These are phyloP conservation scores for Paramuricea clavata DNA, from an alignment of 92 coral and sea anemone genomes.

Conservation along the genomic window DNA sequence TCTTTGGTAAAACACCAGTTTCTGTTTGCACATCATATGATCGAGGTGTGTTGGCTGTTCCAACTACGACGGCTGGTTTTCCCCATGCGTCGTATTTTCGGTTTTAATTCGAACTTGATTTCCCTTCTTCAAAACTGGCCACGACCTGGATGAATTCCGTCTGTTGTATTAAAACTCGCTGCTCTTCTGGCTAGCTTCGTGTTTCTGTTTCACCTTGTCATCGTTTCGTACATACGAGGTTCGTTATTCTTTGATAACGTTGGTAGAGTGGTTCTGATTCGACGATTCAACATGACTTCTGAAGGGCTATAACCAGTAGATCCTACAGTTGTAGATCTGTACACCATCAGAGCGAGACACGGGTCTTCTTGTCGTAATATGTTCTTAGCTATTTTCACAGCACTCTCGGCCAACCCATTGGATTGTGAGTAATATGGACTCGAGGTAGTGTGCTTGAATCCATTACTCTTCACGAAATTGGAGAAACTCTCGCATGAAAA, in stretches of 20 bases:
- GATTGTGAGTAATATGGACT: constrained; percentile 71
- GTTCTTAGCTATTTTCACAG: constrained; percentile 60
- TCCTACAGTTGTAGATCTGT: constrained; percentile 61
- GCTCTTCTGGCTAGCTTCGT: constrained; percentile 2
- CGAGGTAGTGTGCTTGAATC: constrained; percentile 63
- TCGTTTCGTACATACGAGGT: too few relatives aligned
- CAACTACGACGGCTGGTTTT: constrained; percentile 12
- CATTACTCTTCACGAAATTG: constrained; percentile 46
- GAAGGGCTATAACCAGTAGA: constrained; percentile 58
- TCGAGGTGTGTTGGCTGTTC: constrained; percentile 23
- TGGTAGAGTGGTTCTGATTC: constrained; percentile 57
- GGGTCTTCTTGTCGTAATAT: constrained; percentile 68
- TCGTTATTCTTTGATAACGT: too few relatives aligned
- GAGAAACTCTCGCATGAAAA: constrained; percentile 46
- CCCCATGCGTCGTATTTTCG: constrained; percentile 22
- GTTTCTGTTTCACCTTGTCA: too few relatives aligned
- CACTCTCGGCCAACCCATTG: constrained; percentile 67
- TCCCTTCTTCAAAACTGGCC: constrained; percentile 15
- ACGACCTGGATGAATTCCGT: constrained; percentile 34
- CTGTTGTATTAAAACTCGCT: constrained; percentile 14
- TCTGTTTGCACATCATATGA: constrained; percentile 28
- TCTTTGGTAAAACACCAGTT: constrained; percentile 9
- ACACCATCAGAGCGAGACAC: constrained; percentile 52
- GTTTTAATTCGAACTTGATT: constrained; percentile 15
- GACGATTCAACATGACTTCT: constrained; percentile 55